A percentile compares a stretch with the other conserved stretches of the same genome.
phyloP scores from a whole-genome alignment of 2,888 invertebrate genomes.

The Epinotia demarniana region DNA sequence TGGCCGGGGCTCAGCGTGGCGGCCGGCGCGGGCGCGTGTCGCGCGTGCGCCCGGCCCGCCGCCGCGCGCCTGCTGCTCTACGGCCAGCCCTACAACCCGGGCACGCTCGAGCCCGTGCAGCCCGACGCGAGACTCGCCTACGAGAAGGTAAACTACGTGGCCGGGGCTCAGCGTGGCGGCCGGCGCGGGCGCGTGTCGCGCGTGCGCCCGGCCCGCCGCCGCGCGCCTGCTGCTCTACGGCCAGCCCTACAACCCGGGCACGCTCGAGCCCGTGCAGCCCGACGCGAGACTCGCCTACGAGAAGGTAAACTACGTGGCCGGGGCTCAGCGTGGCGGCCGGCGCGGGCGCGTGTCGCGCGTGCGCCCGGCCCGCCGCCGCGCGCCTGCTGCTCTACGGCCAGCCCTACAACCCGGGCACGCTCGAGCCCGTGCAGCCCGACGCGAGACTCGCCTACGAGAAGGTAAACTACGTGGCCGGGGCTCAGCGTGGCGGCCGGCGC shows the following conservation, averaged over 20 bases:
- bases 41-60: slow-evolving; percentile 86
- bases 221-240: slow-evolving; percentile 91
- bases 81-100: slow-evolving; percentile 93
- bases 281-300: slow-evolving; percentile 90
- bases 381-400: slow-evolving; percentile 92
- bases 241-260: slow-evolving; percentile 93
- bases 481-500: slow-evolving; percentile 87
- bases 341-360: slow-evolving; percentile 88
- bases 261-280: slow-evolving; percentile 91
- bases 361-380: slow-evolving; percentile 86
- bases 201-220: slow-evolving; percentile 85
- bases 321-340: slow-evolving; percentile 88
- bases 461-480: slow-evolving; percentile 90
- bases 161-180: slow-evolving; percentile 89
- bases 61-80: slow-evolving; percentile 90
- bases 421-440: slow-evolving; percentile 91
- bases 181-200: slow-evolving; percentile 88
- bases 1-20: slow-evolving; percentile 92
- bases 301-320: slow-evolving; percentile 90
- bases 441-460: slow-evolving; percentile 90
- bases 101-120: slow-evolving; percentile 91
- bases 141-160: slow-evolving; percentile 90
- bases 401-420: slow-evolving; percentile 92
- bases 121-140: slow-evolving; percentile 89
- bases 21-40: slow-evolving; percentile 87